A percentile compares a stretch with the other conserved stretches of the same genome.
phyloP scores from a whole-genome alignment of 2,113 vertebrate genomes.

The Caracal caracal region DNA sequence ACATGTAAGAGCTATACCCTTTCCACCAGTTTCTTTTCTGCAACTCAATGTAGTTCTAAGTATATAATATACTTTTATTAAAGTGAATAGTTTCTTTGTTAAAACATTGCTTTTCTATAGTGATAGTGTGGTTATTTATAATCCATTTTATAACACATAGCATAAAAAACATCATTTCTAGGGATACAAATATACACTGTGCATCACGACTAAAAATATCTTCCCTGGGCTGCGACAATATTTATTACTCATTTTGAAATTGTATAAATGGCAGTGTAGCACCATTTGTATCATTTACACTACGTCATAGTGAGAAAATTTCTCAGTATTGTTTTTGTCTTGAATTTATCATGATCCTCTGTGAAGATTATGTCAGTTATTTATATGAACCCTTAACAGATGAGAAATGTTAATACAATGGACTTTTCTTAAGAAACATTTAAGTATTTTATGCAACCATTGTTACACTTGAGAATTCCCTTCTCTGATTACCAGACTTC shows the following conservation, averaged over 20 bases:
- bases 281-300: not conserved
- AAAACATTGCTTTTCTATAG: not conserved
- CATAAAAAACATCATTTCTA: not conserved
- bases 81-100: not conserved
- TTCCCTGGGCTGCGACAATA: not conserved
- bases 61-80: not conserved
- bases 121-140: not conserved
- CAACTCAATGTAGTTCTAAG: not conserved
- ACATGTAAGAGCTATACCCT: not conserved
- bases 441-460: not conserved
- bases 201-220: not conserved
- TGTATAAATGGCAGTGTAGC: not conserved
- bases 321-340: not conserved
- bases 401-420: not conserved
- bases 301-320: conserved; percentile 44
- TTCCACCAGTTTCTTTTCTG: not conserved
- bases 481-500: not conserved
- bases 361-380: not conserved
- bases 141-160: not conserved
- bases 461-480: not conserved
- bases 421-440: not conserved
- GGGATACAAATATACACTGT: not conserved
- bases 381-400: not conserved
- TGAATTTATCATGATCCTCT: not conserved
- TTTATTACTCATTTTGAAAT: not conserved